Percentiles rank a stretch among this genome's conserved stretches.
These are phyloP conservation scores for Pedetes capensis DNA, from an alignment of 2,113 vertebrate genomes.

Conservation along the genomic window DNA sequence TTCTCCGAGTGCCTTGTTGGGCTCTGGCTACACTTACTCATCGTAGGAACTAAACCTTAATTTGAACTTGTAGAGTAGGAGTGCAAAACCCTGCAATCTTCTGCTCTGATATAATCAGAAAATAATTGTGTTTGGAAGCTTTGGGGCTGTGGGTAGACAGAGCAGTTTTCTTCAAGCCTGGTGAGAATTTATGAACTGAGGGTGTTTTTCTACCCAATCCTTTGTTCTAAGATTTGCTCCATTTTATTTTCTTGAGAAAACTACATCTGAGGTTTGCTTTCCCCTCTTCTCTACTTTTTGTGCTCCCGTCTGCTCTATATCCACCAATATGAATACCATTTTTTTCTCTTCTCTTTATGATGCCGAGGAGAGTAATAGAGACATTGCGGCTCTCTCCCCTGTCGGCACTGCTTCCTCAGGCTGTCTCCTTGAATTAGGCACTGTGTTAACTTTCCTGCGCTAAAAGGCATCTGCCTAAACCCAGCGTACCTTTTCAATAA, in stretches of 20 bases:
- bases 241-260: conserved; percentile 72
- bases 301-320: conserved; percentile 50
- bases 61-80: conserved; percentile 47
- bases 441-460: conserved; percentile 87
- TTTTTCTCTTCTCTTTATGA: conserved; percentile 86
- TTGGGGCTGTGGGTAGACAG: conserved; percentile 54
- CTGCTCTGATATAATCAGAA: conserved; percentile 51
- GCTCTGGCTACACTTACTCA: neutral
- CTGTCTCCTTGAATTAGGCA: conserved; percentile 92
- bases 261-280: conserved; percentile 70
- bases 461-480: conserved; percentile 88
- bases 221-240: conserved; percentile 79
- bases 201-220: conserved; percentile 67
- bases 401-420: conserved; percentile 87
- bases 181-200: conserved; percentile 77
- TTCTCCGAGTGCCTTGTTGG: conserved; percentile 44
- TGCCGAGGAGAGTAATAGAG: conserved; percentile 90
- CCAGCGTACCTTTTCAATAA: conserved; percentile 87
- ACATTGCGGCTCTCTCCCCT: conserved; percentile 85
- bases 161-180: conserved; percentile 67
- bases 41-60: conserved; percentile 41
- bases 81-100: conserved; percentile 40
- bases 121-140: conserved; percentile 66
- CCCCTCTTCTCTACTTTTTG: conserved; percentile 63
- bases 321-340: conserved; percentile 72